Evolutionary conservation across 2,797 vertebrate species (phyloP).

Genomic region (Meriones psammophilus): DNA sequence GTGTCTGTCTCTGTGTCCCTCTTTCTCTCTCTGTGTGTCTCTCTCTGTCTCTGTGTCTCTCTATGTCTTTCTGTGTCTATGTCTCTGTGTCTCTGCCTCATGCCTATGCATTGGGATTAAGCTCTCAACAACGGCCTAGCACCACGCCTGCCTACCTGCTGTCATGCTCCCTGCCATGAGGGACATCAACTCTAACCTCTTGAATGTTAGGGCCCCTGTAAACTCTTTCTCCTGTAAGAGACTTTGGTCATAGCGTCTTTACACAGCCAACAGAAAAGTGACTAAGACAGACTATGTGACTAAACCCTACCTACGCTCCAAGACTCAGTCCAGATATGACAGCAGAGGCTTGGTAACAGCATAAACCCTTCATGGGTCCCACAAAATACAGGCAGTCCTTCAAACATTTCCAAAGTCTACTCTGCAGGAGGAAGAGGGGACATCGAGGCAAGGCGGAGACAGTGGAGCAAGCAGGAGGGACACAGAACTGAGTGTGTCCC

Average conservation of each 20-base stretch:
- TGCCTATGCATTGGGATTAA: neutral
- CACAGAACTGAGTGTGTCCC: neutral
- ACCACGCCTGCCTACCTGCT: neutral
- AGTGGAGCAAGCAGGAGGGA: neutral
- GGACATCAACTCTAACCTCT: neutral
- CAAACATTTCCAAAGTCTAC: neutral
- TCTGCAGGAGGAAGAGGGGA: neutral
- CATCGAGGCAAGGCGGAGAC: neutral
- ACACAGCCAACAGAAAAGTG: neutral
- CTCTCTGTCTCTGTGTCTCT: accelerated
- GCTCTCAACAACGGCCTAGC: neutral
- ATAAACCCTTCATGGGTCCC: neutral
- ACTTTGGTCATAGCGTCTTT: neutral
- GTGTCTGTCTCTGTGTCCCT: neutral
- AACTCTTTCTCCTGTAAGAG: neutral
- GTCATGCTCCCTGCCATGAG: neutral
- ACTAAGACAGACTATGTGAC: neutral
- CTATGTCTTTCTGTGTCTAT: too few relatives aligned
- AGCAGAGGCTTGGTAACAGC: neutral
- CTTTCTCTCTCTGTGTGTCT: too few relatives aligned
- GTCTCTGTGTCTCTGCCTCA: neutral
- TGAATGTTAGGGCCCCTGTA: neutral
- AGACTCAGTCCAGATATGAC: neutral
- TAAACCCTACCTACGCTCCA: neutral
- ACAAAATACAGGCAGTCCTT: neutral